These are phyloP conservation scores for Timandra comae DNA, from an alignment of 2,888 invertebrate genomes.

Conservation along the genomic window DNA sequence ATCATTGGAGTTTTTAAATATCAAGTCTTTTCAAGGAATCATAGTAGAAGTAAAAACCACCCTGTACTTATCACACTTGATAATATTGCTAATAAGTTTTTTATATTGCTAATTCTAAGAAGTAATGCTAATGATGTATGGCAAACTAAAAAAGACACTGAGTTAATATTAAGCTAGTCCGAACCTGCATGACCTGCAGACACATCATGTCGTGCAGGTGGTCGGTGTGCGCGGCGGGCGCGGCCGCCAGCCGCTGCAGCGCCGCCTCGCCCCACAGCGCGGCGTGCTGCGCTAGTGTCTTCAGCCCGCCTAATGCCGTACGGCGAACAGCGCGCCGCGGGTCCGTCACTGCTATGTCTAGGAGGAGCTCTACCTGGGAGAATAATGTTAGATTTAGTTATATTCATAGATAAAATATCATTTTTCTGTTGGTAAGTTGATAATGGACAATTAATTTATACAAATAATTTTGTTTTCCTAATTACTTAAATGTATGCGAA, in stretches of 20 bases:
- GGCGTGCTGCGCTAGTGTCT: conserved; percentile 52
- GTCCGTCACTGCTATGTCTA: conserved; percentile 58
- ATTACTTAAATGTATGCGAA: neutral
- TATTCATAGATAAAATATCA: too few relatives aligned
- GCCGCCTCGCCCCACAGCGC: conserved; percentile 60
- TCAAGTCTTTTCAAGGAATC: too few relatives aligned
- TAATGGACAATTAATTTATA: neutral
- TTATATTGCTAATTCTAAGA: too few relatives aligned
- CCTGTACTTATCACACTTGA: too few relatives aligned
- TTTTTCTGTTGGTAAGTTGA: neutral
- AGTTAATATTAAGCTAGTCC: too few relatives aligned
- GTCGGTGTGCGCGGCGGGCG: conserved; percentile 40
- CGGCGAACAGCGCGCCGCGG: conserved; percentile 55
- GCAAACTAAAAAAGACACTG: too few relatives aligned
- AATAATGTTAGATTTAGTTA: neutral
- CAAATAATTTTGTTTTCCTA: too few relatives aligned
- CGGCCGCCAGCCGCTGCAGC: conserved; percentile 31
- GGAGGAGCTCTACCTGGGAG: conserved; percentile 71
- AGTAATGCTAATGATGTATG: too few relatives aligned
- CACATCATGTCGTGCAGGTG: conserved; percentile 55
- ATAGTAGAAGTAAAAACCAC: too few relatives aligned
- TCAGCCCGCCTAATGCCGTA: conserved; percentile 53
- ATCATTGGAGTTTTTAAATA: too few relatives aligned
- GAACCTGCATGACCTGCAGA: conserved; percentile 61
- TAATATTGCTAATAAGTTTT: too few relatives aligned